These are phyloP conservation scores for Chaenodraco wilsoni DNA, from an alignment of 2,797 vertebrate genomes.

Conservation along the genomic window DNA sequence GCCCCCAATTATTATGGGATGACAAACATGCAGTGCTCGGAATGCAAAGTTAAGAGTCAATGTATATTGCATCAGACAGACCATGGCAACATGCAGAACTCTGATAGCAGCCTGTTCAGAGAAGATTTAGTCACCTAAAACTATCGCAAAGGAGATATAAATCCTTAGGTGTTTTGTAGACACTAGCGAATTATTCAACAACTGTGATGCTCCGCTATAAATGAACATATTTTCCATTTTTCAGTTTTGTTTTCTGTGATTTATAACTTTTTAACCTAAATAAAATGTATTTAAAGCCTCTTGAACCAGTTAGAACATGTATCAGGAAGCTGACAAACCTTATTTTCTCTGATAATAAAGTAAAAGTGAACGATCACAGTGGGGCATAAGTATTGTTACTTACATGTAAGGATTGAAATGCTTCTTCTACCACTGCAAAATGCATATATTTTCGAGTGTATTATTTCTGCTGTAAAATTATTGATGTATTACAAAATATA, in stretches of 20 bases:
- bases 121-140: conserved; percentile 14
- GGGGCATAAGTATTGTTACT: background rate
- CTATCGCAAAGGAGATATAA: background rate
- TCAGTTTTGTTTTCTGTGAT: background rate
- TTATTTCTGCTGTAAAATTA: background rate
- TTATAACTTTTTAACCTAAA: background rate
- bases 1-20: conserved; percentile 5
- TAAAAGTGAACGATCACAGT: no score
- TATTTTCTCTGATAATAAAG: no score
- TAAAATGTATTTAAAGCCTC: no score
- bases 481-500: conserved; percentile 13
- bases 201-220: background rate
- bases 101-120: background rate
- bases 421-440: background rate
- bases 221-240: background rate
- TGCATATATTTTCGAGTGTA: background rate
- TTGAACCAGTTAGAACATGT: no score
- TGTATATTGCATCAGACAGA: conserved; percentile 13
- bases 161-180: background rate
- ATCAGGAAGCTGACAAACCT: no score
- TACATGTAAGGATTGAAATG: background rate
- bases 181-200: conserved; percentile 1
- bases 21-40: background rate
- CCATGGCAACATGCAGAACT: background rate
- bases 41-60: background rate